A percentile compares a stretch with the other conserved stretches of the same genome.
These are phyloP conservation scores for Xerus rutilus DNA, from an alignment of 2,797 vertebrate species.

Conservation along the genomic window DNA sequence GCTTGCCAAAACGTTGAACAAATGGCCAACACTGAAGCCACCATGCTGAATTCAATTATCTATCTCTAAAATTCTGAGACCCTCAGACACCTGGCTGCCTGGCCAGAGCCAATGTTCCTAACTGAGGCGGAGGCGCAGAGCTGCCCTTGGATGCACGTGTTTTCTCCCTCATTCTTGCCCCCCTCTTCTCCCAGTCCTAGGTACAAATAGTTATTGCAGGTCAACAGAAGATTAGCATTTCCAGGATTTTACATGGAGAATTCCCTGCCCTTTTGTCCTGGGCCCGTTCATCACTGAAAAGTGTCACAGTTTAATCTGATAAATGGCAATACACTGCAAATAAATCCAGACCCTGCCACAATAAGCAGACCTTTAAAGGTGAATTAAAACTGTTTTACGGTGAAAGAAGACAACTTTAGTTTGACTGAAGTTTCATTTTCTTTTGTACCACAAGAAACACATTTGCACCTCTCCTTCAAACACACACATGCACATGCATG, in stretches of 20 bases:
- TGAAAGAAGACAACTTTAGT: not conserved
- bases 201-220: not conserved
- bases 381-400: not conserved
- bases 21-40: not conserved
- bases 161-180: not conserved
- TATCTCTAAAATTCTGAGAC: not conserved
- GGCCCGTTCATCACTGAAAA: not conserved
- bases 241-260: not conserved
- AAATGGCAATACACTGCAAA: conserved; percentile 6
- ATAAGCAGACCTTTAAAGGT: not conserved
- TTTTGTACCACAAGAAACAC: not conserved
- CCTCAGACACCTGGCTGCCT: fast-evolving
- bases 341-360: conserved; percentile 35
- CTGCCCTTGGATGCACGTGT: fast-evolving
- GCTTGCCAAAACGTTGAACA: no score
- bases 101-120: fast-evolving
- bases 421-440: not conserved
- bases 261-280: conserved; percentile 37
- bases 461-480: fast-evolving
- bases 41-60: no score
- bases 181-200: not conserved
- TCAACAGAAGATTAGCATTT: conserved; percentile 36
- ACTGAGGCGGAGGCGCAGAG: fast-evolving
- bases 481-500: fast-evolving
- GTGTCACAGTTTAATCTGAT: conserved; percentile 47